phyloP scores from a whole-genome alignment of 2,797 vertebrate species.

The Urosaurus nigricauda region DNA sequence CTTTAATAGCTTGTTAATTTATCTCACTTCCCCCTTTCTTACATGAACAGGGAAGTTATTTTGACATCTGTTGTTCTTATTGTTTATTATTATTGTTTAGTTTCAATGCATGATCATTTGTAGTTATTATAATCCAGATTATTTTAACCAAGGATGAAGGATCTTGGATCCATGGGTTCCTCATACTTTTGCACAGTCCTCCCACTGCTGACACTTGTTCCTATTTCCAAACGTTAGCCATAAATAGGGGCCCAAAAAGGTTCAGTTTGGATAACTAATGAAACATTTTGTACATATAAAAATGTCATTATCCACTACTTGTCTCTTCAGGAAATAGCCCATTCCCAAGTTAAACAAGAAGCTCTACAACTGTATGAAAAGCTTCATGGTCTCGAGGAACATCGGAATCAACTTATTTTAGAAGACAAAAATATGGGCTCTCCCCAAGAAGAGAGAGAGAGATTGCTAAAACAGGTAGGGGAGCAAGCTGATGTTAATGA shows the following conservation, averaged over 20 bases:
- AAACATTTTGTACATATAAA: not conserved
- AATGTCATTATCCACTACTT: not conserved
- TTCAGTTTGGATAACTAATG: not conserved
- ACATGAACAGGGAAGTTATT: not conserved
- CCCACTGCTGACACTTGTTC: not conserved
- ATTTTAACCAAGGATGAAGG: not conserved
- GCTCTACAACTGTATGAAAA: constrained; percentile 87
- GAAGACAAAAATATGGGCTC: constrained; percentile 91
- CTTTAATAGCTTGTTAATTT: not conserved
- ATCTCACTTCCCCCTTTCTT: not conserved
- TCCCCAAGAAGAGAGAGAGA: constrained; percentile 91
- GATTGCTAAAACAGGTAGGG: constrained; percentile 89
- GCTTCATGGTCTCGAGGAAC: constrained; percentile 85
- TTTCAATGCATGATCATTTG: not conserved
- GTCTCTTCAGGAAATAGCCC: constrained; percentile 86
- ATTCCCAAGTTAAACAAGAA: constrained; percentile 90
- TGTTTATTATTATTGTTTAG: not conserved
- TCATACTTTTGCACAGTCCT: not conserved
- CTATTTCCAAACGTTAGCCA: not conserved
- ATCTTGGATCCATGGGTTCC: not conserved
- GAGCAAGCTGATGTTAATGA: not conserved
- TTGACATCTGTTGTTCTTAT: not conserved
- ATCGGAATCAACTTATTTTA: constrained; percentile 86
- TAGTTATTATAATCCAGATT: not conserved
- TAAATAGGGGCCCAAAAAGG: not conserved